Evolutionary conservation across 2,797 vertebrate species (phyloP), one percentile per base, ranked within the genome.

Genomic region (Telmatherina bonti): DNA sequence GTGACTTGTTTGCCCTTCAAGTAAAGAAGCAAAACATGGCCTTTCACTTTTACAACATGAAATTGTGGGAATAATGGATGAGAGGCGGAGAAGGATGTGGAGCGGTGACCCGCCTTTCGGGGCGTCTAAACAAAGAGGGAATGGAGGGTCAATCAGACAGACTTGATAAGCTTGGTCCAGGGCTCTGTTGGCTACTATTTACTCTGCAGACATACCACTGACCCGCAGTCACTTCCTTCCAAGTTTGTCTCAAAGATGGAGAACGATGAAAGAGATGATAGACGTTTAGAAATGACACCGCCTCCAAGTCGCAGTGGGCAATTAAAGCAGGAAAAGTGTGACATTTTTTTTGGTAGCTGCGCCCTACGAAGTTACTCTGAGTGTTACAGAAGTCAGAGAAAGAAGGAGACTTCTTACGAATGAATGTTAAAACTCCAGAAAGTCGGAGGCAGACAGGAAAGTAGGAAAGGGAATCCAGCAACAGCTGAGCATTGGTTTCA

Each of bases 11-110:
- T 93, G 82, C 87, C 84, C 81, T 88, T 86, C 76, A 90, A 88
- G 86, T 86, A 88, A 91, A 89, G 81, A 92, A 89, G 85, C 85
- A 82, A 92, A 91, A 93, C 89, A 84, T 89, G 88, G 87, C 84
- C 86, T 90, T 93, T 92, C 90, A 92, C 90, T 90, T 90, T 89
- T 91, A 93, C 89, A 92, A 88, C 89, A 88, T 69, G 77, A 90
- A 90, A 86, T 89, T 91, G 88, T 91, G 88, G 81, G 89, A 92
- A 93, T 91, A 92, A 90, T 85, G 83, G 85, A 66, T 30, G 30
- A 3, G 65, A 74, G 78, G 85, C 57, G 76, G 86, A 86, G 80
- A 88, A 90, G 87, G 83, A 90, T 92, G 86, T 89, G 86, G 87
- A 91, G 76, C 54, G 71, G 66, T 90, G 87, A 91, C 88, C 88